Conservation (phyloP, 2,888 invertebrate species). For the Metalampra italica region DNA sequence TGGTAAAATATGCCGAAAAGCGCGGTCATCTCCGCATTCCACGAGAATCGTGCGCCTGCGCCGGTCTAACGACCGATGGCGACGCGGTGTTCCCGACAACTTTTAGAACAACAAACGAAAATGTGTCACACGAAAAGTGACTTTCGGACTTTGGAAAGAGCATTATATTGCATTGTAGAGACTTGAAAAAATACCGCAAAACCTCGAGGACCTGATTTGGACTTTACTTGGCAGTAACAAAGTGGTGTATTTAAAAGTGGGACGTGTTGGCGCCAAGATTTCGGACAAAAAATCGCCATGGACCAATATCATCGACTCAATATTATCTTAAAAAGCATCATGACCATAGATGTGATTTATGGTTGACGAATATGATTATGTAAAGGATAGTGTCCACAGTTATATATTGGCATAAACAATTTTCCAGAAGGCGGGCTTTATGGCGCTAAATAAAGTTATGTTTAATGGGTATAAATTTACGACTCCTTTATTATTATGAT, state of each 20-base stretch:
- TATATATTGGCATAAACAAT: slow-evolving; percentile 16
- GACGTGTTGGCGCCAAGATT: slow-evolving; percentile 39
- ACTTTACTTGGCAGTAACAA: slow-evolving; percentile 14
- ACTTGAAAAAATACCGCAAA: slow-evolving; percentile 9
- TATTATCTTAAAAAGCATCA: slow-evolving; percentile 21
- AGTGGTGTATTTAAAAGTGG: slow-evolving; percentile 12
- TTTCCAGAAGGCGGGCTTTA: slow-evolving; percentile 1
- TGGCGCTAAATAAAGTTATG: slow-evolving; percentile 5
- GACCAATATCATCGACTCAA: slow-evolving; percentile 35
- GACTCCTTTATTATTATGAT: slow-evolving; percentile 4
- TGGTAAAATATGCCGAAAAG: slow-evolving; percentile 47
- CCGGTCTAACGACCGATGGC: slow-evolving; percentile 20
- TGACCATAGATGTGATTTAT: slow-evolving; percentile 31
- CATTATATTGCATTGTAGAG: slow-evolving; percentile 17
- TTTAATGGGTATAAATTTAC: too few species aligned
- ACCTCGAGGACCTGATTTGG: slow-evolving; percentile 11
- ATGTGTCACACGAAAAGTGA: slow-evolving; percentile 27
- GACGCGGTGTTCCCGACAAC: slow-evolving; percentile 57
- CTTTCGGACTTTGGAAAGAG: slow-evolving; percentile 25
- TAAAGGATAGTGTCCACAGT: slow-evolving; percentile 20
- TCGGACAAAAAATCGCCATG: slow-evolving; percentile 19
- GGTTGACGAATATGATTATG: slow-evolving; percentile 36
- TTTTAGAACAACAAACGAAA: slow-evolving; percentile 16
- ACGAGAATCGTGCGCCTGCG: slow-evolving; percentile 39
- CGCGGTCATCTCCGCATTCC: slow-evolving; percentile 74